phyloP scores from a whole-genome alignment of 2,888 invertebrate species.

The Cepaea hortensis region DNA sequence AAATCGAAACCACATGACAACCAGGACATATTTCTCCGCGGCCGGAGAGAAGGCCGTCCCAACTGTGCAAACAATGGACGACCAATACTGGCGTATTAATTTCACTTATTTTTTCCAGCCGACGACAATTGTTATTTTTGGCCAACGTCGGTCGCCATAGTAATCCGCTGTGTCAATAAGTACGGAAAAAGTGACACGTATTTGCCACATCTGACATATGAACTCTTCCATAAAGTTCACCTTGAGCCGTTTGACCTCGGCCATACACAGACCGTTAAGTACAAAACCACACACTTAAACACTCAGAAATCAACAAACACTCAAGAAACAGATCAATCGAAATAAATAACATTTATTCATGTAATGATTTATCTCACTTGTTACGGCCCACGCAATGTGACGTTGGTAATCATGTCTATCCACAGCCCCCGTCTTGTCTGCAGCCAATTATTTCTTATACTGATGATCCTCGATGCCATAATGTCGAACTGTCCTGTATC shows the following conservation, averaged over 20 bases:
- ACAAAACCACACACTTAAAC: not conserved
- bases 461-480: no score
- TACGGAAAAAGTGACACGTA: not conserved
- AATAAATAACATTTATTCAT: not conserved
- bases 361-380: not conserved
- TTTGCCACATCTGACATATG: not conserved
- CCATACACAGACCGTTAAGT: not conserved
- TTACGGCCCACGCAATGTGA: no score
- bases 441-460: no score
- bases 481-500: no score
- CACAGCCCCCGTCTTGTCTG: no score
- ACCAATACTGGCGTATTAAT: constrained; percentile 21
- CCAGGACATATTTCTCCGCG: no score
- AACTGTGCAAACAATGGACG: not conserved
- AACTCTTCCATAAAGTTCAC: no score
- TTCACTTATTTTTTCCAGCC: constrained; percentile 2
- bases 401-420: no score
- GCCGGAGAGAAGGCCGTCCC: not conserved
- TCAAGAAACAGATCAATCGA: not conserved
- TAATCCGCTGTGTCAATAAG: constrained; percentile 31
- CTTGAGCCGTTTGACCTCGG: no score
- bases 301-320: not conserved
- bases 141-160: not conserved
- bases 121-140: constrained; percentile 20
- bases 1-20: no score